A percentile compares a stretch with the other conserved stretches of the same genome.
Evolutionary conservation across 2,888 invertebrate species (phyloP).

Genomic region (Apotomis turbidana): DNA sequence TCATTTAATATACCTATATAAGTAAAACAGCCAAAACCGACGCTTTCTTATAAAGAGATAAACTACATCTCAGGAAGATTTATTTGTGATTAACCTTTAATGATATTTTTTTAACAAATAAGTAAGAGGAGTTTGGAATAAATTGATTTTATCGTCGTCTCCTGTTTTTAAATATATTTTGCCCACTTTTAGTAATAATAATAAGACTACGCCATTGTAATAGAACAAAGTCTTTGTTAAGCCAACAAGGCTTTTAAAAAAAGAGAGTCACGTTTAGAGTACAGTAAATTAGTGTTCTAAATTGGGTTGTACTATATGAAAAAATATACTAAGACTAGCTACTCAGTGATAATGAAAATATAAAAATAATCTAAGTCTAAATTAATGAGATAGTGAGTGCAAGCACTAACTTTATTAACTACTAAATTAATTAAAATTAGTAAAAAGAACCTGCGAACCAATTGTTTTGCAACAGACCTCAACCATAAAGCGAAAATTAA

Average conservation of each 20-base stretch:
- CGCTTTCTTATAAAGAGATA: no score
- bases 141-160: no score
- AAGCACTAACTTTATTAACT: conserved; percentile 32
- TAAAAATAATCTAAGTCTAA: conserved; percentile 3
- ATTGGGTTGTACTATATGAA: background rate
- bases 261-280: background rate
- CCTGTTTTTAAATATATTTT: no score
- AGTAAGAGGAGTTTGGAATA: no score
- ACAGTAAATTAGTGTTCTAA: background rate
- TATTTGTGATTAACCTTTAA: no score
- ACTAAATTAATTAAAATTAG: conserved; percentile 30
- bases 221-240: no score
- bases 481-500: conserved; percentile 29
- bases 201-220: no score
- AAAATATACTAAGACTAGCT: background rate
- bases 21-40: no score
- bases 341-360: conserved; percentile 9
- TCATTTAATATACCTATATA: no score
- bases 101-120: no score
- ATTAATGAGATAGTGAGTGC: conserved; percentile 19
- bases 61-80: no score
- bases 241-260: background rate
- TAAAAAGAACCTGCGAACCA: conserved; percentile 33
- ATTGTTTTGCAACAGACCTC: conserved; percentile 27
- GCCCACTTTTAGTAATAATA: no score